Percentiles rank a stretch among this genome's conserved stretches.
phyloP scores from a whole-genome alignment of 2,797 vertebrate genomes.

The Platalea minor region DNA sequence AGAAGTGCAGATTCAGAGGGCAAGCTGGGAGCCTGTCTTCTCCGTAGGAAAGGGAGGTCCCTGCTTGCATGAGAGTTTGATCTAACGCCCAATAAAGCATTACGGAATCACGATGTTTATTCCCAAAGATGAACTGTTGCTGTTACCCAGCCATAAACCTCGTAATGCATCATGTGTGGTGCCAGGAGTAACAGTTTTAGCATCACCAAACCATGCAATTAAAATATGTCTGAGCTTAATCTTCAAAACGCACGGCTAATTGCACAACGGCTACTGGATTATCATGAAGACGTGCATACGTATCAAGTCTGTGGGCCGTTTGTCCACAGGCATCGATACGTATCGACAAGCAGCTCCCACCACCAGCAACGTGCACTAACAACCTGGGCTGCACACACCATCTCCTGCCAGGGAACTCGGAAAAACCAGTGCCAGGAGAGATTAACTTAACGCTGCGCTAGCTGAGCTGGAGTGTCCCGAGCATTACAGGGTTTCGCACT shows the following conservation, averaged over 20 bases:
- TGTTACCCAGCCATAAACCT: neutral
- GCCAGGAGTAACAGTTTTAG: neutral
- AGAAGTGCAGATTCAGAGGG: neutral
- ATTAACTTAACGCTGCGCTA: accelerated
- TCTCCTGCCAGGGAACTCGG: neutral
- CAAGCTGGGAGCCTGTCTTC: neutral
- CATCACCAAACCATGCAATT: neutral
- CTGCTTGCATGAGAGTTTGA: neutral
- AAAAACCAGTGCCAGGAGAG: neutral
- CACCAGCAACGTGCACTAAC: neutral
- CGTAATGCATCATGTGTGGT: accelerated
- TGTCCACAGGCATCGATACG: neutral
- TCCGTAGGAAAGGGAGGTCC: neutral
- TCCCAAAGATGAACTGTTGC: neutral
- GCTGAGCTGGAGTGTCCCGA: neutral
- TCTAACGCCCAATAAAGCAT: neutral
- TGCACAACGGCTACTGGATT: neutral
- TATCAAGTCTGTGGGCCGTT: too few species aligned
- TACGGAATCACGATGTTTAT: accelerated
- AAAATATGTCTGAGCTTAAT: too few species aligned
- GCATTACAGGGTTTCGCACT: accelerated
- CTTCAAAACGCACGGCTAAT: neutral
- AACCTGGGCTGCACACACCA: neutral
- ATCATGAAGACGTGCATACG: accelerated
- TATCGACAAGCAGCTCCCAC: neutral